These are phyloP conservation scores for Sesia bembeciformis DNA, from an alignment of 2,888 invertebrate species.

Conservation along the genomic window DNA sequence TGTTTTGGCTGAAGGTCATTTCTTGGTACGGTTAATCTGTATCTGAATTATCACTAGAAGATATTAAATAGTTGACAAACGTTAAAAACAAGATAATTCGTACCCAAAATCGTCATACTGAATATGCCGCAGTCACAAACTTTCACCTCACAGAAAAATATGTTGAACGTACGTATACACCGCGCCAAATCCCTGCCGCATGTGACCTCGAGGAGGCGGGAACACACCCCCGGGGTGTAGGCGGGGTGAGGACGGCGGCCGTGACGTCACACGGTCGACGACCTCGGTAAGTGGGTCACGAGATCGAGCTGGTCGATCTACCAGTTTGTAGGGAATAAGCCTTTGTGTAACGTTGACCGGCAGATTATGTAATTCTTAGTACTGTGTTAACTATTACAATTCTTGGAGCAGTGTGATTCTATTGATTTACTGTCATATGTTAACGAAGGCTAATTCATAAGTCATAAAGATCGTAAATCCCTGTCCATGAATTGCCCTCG, in stretches of 20 bases:
- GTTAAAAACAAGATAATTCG: background rate
- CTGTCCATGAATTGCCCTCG: no score
- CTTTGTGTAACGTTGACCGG: constrained; percentile 20
- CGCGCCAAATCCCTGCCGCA: constrained; percentile 34
- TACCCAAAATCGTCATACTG: constrained; percentile 59
- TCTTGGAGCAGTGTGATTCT: no score
- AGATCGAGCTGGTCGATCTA: constrained; percentile 49
- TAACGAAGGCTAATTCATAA: no score
- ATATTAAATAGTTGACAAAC: no score
- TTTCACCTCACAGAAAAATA: constrained; percentile 13
- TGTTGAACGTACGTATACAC: constrained; percentile 26
- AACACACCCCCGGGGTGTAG: constrained; percentile 49
- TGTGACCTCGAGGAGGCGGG: constrained; percentile 54
- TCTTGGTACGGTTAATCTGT: no score
- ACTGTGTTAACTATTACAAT: background rate
- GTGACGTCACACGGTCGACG: constrained; percentile 70
- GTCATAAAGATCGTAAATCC: no score
- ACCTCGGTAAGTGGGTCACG: constrained; percentile 62
- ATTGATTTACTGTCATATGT: no score
- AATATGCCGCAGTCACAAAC: constrained; percentile 13
- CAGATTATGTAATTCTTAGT: background rate
- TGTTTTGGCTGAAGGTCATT: no score
- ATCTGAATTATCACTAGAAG: no score
- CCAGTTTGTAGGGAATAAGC: constrained; percentile 27
- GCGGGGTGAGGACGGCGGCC: constrained; percentile 24